phyloP scores from a whole-genome alignment of 2,113 vertebrate species.

The Grammomys dolichurus region DNA sequence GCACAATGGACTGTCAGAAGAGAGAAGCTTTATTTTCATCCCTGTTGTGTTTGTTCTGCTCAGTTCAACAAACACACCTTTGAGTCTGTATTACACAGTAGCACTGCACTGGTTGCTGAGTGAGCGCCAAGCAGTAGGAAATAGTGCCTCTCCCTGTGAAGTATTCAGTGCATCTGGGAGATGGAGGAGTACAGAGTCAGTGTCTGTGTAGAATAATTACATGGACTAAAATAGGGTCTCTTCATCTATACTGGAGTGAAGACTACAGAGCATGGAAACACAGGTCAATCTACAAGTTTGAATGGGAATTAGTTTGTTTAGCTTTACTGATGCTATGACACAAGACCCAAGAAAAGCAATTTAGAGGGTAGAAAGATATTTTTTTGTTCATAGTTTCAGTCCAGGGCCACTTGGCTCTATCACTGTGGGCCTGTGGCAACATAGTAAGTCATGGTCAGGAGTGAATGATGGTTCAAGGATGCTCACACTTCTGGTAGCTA shows the following conservation, averaged over 20 bases:
- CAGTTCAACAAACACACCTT: neutral
- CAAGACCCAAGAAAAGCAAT: neutral
- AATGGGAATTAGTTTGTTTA: neutral
- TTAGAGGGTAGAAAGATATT: neutral
- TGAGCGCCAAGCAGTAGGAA: neutral
- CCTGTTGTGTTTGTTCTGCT: neutral
- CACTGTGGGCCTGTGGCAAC: neutral
- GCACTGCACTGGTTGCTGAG: neutral
- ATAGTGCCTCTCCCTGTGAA: no score
- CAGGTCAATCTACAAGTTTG: no score
- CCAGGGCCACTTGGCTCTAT: neutral
- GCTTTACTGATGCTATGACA: neutral
- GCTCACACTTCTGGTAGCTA: neutral
- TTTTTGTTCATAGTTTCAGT: neutral
- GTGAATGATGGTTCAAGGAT: neutral
- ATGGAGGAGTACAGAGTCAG: neutral
- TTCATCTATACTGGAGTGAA: neutral
- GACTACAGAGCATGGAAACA: neutral
- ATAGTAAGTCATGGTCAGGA: neutral
- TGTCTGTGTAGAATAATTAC: neutral
- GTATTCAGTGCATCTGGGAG: neutral
- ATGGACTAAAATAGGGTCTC: neutral
- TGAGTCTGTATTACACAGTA: neutral
- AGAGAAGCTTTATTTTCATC: conserved; percentile 29
- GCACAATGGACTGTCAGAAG: neutral